Evolutionary conservation across 2,113 vertebrate species (phyloP).

Genomic region (Gymnogyps californianus): DNA sequence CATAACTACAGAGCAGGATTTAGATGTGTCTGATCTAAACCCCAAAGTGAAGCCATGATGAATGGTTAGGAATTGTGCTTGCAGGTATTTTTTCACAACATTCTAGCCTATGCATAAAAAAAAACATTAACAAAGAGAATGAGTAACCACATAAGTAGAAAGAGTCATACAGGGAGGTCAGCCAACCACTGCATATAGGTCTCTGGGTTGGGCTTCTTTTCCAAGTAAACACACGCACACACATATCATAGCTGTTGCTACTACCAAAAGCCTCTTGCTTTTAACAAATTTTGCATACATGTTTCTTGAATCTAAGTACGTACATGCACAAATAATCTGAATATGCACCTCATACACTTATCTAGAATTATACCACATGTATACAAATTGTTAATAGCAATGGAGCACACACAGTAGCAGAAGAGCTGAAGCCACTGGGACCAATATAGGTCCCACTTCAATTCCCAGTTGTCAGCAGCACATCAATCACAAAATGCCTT

Average conservation of each 20-base stretch:
- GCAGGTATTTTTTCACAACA: conserved; percentile 42
- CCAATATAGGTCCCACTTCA: background rate
- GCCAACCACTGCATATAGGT: background rate
- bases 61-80: conserved; percentile 63
- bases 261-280: background rate
- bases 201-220: background rate
- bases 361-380: background rate
- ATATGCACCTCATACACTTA: background rate
- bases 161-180: conserved; percentile 54
- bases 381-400: conserved; percentile 32
- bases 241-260: background rate
- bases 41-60: conserved; percentile 31
- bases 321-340: background rate
- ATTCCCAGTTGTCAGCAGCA: conserved; percentile 28
- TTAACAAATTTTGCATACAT: conserved; percentile 19
- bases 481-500: background rate
- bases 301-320: background rate
- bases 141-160: background rate
- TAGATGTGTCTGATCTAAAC: conserved; percentile 59
- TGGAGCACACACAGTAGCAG: background rate
- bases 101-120: conserved; percentile 46
- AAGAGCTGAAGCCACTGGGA: background rate
- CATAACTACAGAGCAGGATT: conserved; percentile 38
- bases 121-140: conserved; percentile 37
- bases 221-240: background rate